phyloP scores from a whole-genome alignment of 2,113 vertebrate species.

The Megalops atlanticus region DNA sequence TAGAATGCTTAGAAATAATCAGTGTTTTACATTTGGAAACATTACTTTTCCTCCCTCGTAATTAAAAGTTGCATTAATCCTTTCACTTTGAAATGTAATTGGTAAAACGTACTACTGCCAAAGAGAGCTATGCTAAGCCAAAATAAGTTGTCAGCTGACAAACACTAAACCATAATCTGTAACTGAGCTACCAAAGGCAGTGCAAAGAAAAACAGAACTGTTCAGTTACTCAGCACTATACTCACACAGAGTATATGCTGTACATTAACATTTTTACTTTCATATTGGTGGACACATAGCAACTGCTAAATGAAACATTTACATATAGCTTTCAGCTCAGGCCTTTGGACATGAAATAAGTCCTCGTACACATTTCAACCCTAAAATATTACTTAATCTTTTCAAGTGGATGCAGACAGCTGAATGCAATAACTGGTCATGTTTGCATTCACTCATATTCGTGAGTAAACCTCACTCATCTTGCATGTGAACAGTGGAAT shows the following conservation, averaged over 20 bases:
- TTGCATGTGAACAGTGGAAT: neutral
- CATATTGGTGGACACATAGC: neutral
- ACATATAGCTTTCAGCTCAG: neutral
- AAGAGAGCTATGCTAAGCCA: constrained; percentile 34
- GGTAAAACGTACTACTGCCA: constrained; percentile 43
- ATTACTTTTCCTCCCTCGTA: constrained; percentile 45
- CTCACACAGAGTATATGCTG: neutral
- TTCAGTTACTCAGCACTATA: neutral
- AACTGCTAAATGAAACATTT: neutral
- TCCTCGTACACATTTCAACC: neutral
- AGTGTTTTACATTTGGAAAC: constrained; percentile 46
- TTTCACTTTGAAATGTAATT: constrained; percentile 59
- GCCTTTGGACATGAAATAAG: neutral
- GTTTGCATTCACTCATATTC: neutral
- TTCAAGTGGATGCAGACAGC: neutral
- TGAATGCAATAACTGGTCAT: neutral
- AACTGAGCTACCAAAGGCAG: neutral
- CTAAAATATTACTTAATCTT: neutral
- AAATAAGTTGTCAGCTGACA: neutral
- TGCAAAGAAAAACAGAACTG: neutral
- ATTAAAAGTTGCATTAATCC: constrained; percentile 64
- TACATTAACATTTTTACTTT: neutral
- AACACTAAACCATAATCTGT: neutral
- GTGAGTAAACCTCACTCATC: no score
- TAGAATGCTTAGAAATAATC: constrained; percentile 53